Evolutionary conservation across 2,113 vertebrate genomes (phyloP), one percentile per base, ranked within the genome.

Genomic region (Scomber japonicus): DNA sequence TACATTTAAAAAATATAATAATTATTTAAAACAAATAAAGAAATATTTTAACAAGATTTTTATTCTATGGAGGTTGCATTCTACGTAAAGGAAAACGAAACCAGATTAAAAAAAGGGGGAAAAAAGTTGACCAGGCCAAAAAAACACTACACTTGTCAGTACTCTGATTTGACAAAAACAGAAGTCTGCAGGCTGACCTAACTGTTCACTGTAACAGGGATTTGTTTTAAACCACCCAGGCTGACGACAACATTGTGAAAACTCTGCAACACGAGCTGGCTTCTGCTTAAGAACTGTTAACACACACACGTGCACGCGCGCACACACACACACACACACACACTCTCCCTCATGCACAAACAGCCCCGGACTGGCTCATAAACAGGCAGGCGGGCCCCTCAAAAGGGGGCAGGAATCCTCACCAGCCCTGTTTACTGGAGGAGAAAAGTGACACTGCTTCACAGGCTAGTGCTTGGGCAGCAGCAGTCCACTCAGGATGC

Each of bases 341-440:
- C 61, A 59, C 80, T 2, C 66, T 65, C 57, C 77, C 86, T 78
- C 84, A 86, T 80, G 68, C 86, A 89, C 90, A 92, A 88, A 91
- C 90, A 84, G 80, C 80, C 80, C 80, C 16, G 61, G 78, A 87
- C 90, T 80, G 76, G 85, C 91, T 92, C 91, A 93, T 93, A 94
- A 94, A 94, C 90, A 93, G 86, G 80, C 93, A 89, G 92, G 88
- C 86, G 85, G 93, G 91, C 92, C 92, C 87, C 92, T 92, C 69
- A 91, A 89, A 91, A 87, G 86, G 91, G 92, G 92, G 91, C 85
- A 91, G 87, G 90, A 92, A 93, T 89, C 88, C 90, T 92, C 90
- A 75, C 67, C 71, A 83, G 86, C 68, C 77, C 88, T 93, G 92
- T 92, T 93, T 91, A 93, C 87, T 89, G 92, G 73, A 85, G 84